These are phyloP conservation scores for Geococcyx californianus DNA, from an alignment of 2,113 vertebrate genomes.

Conservation along the genomic window DNA sequence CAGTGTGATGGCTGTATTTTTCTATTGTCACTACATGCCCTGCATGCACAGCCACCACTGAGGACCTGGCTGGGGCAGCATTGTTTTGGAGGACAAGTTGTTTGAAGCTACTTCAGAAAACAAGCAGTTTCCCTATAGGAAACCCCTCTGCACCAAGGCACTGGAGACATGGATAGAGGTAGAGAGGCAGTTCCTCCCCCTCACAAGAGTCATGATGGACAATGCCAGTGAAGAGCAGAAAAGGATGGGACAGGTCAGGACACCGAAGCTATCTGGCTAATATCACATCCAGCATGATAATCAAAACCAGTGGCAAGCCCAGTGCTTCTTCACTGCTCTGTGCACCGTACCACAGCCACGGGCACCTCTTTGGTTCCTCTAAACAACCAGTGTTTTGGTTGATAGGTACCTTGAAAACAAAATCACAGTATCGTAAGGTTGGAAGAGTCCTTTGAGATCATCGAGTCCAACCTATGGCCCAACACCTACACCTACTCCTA, in stretches of 20 bases:
- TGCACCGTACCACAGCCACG: not conserved
- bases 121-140: not conserved
- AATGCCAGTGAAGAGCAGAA: not conserved
- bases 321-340: not conserved
- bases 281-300: not conserved
- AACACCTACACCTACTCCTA: too few relatives aligned
- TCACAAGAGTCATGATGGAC: accelerated
- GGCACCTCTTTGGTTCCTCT: not conserved
- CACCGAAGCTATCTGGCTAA: not conserved
- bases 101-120: not conserved
- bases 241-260: not conserved
- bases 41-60: not conserved
- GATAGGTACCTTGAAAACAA: not conserved
- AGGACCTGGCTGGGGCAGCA: not conserved
- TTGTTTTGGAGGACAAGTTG: not conserved
- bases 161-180: not conserved
- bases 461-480: too few relatives aligned
- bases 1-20: not conserved
- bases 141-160: accelerated
- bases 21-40: not conserved
- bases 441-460: too few relatives aligned
- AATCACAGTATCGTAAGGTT: too few relatives aligned
- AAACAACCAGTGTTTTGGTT: not conserved
- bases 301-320: not conserved
- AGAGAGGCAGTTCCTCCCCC: not conserved